Evolutionary conservation across 2,797 vertebrate species (phyloP), one percentile per base, ranked within the genome.

Genomic region (Oryzias sinensis): DNA sequence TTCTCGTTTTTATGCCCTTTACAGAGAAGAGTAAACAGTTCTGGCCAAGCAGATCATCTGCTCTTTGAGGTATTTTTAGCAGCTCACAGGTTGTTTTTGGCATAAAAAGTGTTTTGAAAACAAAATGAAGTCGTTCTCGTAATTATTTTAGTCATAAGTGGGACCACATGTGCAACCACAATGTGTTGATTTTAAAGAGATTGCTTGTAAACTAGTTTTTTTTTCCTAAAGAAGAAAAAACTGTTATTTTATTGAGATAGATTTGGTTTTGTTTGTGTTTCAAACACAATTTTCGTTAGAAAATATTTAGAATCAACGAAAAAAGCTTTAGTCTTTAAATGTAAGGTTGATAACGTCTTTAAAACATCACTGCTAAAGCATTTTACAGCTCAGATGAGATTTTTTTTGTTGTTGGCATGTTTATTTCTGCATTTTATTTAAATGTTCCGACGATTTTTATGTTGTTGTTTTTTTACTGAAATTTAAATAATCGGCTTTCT

Each of bases 241-340:
- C 2, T n/a, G 18, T 4, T 15, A 48, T 40, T 48, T 40, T 33
- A 11, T 51, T 4, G 0, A 20, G 37, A 1, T 20, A 42, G 33
- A 37, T 37, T 3, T 37, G 33, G 11, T 37, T 37, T 37, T 37
- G 9, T 3, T 43, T 53, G 1, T 1, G 9, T 20, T 6, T 15
- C 48, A 0, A 37, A 22, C 16, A 13, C 50, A 64, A 16, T 82
- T 84, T 89, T 90, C 87, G 89, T 90, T 90, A 3, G 59, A 13
- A 64, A 42, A 70, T 59, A 84, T 79, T 82, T 84, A 46, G 0
- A 71, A 33, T 57, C 0, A 90, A 90, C 89, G 87, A 89, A 89
- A 85, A 74, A 85, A 76, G 11, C 33, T 37, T 37, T 37, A 33
- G 11, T 37, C 9, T 33, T 33, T 37, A 11, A 3, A 37, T 6